Conservation (phyloP, 2,113 vertebrate genomes). For the Lagopus leucura region DNA sequence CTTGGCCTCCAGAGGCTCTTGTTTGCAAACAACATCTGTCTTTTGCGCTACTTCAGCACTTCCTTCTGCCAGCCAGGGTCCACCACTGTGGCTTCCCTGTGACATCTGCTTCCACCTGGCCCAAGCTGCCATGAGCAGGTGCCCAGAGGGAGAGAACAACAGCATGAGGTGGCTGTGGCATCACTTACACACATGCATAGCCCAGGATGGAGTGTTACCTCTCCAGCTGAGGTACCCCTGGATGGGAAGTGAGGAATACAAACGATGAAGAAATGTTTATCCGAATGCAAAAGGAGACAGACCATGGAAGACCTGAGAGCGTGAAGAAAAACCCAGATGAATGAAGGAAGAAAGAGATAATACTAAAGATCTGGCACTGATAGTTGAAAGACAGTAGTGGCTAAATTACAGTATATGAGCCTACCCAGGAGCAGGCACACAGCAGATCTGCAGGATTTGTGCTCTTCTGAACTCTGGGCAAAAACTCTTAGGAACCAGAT, state of each 20-base stretch:
- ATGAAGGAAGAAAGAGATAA: neutral
- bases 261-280: neutral
- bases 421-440: rapidly evolving
- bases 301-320: neutral
- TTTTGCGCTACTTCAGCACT: neutral
- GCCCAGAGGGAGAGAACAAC: neutral
- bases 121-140: neutral
- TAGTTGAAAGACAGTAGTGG: neutral
- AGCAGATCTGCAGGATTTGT: neutral
- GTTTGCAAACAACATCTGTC: neutral
- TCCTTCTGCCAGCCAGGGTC: neutral
- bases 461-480: neutral
- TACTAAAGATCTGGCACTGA: neutral
- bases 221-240: neutral
- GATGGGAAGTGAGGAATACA: neutral
- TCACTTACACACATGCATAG: neutral
- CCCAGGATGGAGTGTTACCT: neutral
- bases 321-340: neutral
- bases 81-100: rapidly evolving
- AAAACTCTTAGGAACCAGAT: neutral
- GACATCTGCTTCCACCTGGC: neutral
- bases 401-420: neutral
- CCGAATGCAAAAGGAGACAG: neutral
- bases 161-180: neutral
- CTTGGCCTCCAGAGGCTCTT: neutral